Percentiles rank a stretch among this genome's conserved stretches.
Evolutionary conservation across 2,888 invertebrate genomes (phyloP).

Genomic region (Drosophila peninsularis): DNA sequence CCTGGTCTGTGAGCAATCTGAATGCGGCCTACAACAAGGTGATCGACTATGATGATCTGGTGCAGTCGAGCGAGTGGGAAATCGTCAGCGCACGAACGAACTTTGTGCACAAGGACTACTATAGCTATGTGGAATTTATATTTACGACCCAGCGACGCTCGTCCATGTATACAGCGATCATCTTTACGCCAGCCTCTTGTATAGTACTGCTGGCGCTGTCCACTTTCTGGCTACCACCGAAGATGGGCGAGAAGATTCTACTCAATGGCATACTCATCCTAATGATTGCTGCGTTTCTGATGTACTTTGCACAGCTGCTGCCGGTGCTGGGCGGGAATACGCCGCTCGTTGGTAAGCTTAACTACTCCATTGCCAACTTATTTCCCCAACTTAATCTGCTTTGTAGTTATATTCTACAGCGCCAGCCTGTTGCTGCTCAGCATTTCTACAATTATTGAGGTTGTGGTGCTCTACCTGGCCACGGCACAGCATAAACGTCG

Average conservation of each 20-base stretch:
- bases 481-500: conserved; percentile 84
- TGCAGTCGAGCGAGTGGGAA: conserved; percentile 84
- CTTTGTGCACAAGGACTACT: conserved; percentile 76
- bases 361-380: not conserved
- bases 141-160: conserved; percentile 86
- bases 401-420: conserved; percentile 87
- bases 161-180: conserved; percentile 87
- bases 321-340: conserved; percentile 85
- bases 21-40: conserved; percentile 79
- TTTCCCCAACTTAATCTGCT: conserved; percentile 7
- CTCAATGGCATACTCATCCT: conserved; percentile 87
- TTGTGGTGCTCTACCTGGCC: conserved; percentile 86
- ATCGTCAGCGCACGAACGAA: conserved; percentile 71
- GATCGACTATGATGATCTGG: conserved; percentile 75
- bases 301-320: conserved; percentile 87
- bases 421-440: conserved; percentile 85
- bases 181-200: conserved; percentile 88
- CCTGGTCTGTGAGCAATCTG: conserved; percentile 89
- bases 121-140: conserved; percentile 76
- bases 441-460: conserved; percentile 86
- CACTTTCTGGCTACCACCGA: conserved; percentile 88
- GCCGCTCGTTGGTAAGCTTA: conserved; percentile 84
- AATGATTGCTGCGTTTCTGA: conserved; percentile 87
- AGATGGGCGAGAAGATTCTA: conserved; percentile 88
- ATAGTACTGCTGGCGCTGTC: conserved; percentile 87